phyloP scores from a whole-genome alignment of 2,888 invertebrate genomes.

The Drosophila acutilabella region DNA sequence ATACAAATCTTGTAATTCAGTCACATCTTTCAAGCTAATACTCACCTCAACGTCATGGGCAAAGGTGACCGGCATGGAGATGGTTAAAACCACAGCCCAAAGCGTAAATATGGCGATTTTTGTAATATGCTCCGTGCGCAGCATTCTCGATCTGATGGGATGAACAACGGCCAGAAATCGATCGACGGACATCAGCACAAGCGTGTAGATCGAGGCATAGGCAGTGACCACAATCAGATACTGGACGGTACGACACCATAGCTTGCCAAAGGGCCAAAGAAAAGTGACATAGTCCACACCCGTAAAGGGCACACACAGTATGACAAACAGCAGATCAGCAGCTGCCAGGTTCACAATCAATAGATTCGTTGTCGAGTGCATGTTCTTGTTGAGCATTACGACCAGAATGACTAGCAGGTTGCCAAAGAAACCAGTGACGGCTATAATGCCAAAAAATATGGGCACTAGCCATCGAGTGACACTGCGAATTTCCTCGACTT shows the following conservation, averaged over 20 bases:
- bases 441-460: constrained; percentile 93
- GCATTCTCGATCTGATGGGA: constrained; percentile 93
- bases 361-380: constrained; percentile 97
- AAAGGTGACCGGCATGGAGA: constrained; percentile 90
- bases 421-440: constrained; percentile 93
- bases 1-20: no score
- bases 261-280: constrained; percentile 94
- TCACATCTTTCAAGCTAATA: neutral
- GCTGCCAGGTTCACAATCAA: constrained; percentile 95
- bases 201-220: constrained; percentile 95
- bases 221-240: constrained; percentile 96
- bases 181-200: constrained; percentile 97
- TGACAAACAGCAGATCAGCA: constrained; percentile 95
- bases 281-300: constrained; percentile 94
- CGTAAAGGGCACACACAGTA: constrained; percentile 97
- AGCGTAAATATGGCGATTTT: constrained; percentile 90
- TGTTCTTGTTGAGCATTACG: constrained; percentile 93
- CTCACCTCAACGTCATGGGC: constrained; percentile 89
- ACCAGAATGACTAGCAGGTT: constrained; percentile 95
- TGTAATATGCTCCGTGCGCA: constrained; percentile 92
- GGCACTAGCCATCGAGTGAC: constrained; percentile 88
- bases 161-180: constrained; percentile 96
- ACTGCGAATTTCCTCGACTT: constrained; percentile 44
- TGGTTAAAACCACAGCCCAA: constrained; percentile 91
- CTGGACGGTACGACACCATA: constrained; percentile 95